Evolutionary conservation across 2,113 vertebrate species (phyloP).

Genomic region (Mobula hypostoma): DNA sequence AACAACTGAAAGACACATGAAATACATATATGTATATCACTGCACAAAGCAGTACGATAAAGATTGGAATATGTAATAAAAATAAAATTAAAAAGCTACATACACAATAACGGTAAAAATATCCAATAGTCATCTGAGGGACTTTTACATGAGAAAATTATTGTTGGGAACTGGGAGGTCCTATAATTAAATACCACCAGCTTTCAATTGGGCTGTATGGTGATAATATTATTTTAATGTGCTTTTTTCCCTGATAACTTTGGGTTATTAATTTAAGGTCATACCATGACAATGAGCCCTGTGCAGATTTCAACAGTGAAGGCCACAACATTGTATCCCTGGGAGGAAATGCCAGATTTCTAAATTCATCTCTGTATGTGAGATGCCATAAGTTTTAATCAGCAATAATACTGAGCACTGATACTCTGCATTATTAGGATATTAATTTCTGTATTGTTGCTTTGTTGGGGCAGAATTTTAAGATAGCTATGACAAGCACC

Average conservation of each 20-base stretch:
- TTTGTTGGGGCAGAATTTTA: neutral
- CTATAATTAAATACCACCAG: neutral
- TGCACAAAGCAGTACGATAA: neutral
- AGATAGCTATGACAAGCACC: neutral
- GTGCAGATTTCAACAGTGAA: neutral
- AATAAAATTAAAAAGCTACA: neutral
- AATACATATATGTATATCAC: neutral
- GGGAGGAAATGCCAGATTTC: neutral
- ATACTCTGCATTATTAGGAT: neutral
- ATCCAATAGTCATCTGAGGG: neutral
- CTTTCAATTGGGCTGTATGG: neutral
- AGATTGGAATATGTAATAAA: neutral
- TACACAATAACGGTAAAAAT: neutral
- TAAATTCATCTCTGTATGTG: neutral
- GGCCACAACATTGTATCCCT: neutral
- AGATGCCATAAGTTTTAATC: neutral
- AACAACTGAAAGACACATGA: neutral
- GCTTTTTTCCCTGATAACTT: too few species aligned
- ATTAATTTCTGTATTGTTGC: neutral
- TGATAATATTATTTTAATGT: neutral
- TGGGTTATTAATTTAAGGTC: neutral
- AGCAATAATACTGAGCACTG: neutral
- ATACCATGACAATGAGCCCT: neutral
- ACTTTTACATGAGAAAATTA: neutral
- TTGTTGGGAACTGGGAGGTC: neutral